These are phyloP conservation scores for Lampris incognitus DNA, from an alignment of 2,113 vertebrate genomes.

Conservation along the genomic window DNA sequence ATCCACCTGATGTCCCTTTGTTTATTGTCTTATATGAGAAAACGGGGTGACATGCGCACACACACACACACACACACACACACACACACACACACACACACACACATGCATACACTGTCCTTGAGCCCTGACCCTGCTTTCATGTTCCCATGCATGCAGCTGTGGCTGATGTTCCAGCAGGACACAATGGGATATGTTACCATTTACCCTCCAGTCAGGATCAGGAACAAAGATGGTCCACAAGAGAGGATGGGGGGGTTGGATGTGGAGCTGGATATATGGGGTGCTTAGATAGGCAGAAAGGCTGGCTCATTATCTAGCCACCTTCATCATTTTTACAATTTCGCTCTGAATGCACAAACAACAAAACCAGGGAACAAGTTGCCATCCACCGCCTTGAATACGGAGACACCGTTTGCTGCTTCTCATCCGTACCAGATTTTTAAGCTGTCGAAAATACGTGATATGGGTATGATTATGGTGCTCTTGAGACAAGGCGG, in stretches of 20 bases:
- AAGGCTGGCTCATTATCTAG: background rate
- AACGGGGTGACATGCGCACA: background rate
- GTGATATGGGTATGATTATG: conserved; percentile 13
- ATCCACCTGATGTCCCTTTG: conserved; percentile 36
- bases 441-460: background rate
- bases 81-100: conserved; percentile 7
- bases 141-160: conserved; percentile 56
- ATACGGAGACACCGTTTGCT: background rate
- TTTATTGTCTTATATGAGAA: conserved; percentile 30
- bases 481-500: conserved; percentile 22
- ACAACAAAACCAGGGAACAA: conserved; percentile 2
- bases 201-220: conserved; percentile 54
- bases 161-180: conserved; percentile 69
- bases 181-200: conserved; percentile 59
- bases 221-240: conserved; percentile 52
- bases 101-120: conserved; percentile 7
- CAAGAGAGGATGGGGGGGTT: conserved; percentile 4
- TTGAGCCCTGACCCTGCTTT: conserved; percentile 24
- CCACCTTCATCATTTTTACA: background rate
- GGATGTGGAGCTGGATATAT: background rate
- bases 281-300: background rate
- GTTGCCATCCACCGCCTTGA: conserved; percentile 7
- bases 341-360: background rate
- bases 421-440: background rate
- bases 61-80: conserved; percentile 8